Evolutionary conservation across 2,888 invertebrate species (phyloP).

Genomic region (Microctonus aethiopoides): DNA sequence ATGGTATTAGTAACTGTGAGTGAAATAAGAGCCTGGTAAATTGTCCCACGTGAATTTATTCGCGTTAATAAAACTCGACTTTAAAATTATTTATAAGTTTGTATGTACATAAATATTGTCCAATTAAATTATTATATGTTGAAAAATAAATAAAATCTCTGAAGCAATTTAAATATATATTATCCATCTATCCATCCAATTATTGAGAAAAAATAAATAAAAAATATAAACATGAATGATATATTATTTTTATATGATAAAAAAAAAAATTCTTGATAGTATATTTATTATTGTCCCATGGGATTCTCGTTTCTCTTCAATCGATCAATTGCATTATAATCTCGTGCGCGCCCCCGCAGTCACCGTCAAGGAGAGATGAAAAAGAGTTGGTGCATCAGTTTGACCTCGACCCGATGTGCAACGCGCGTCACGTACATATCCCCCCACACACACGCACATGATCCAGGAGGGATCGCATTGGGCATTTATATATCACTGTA

Average conservation of each 20-base stretch:
- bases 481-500: neutral
- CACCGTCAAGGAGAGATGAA: neutral
- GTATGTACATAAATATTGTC: too few species aligned
- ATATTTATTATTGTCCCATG: neutral
- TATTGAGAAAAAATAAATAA: too few species aligned
- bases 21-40: neutral
- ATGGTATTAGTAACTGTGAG: constrained; percentile 12
- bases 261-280: neutral
- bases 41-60: constrained; percentile 25
- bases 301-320: neutral
- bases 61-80: neutral
- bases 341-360: neutral
- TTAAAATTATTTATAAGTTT: too few species aligned
- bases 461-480: neutral
- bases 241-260: neutral
- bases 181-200: too few species aligned
- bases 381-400: constrained; percentile 2
- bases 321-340: constrained; percentile 1
- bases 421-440: constrained; percentile 13
- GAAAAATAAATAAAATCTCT: too few species aligned
- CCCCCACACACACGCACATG: neutral
- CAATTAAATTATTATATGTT: too few species aligned
- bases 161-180: too few species aligned
- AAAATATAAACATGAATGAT: neutral
- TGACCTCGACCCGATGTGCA: constrained; percentile 10